Conservation (phyloP, 2,888 invertebrate genomes). For the Lithophane socia region DNA sequence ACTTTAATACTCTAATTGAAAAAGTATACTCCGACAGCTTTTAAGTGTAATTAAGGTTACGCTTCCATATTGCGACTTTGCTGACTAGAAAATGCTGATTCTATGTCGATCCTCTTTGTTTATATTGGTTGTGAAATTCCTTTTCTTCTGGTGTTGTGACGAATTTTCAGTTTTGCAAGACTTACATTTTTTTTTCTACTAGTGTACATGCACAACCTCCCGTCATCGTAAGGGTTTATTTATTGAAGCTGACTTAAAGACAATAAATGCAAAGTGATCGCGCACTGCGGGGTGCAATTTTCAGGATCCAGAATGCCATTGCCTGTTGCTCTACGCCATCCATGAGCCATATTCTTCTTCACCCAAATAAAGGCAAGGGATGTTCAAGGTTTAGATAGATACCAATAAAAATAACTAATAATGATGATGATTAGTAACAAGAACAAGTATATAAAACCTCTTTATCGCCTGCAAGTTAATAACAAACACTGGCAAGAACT, state of each 20-base stretch:
- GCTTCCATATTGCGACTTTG: conserved; percentile 76
- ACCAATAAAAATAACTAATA: neutral
- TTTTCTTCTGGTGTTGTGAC: conserved; percentile 32
- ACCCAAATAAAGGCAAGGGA: neutral
- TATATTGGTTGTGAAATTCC: conserved; percentile 30
- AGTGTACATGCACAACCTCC: neutral
- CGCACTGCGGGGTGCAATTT: neutral
- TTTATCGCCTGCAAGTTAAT: neutral
- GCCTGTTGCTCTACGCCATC: conserved; percentile 32
- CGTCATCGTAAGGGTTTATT: neutral
- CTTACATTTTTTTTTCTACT: neutral
- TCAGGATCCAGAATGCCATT: neutral
- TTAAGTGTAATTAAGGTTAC: conserved; percentile 85
- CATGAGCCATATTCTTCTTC: neutral
- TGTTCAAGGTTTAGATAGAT: neutral
- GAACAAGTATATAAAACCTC: neutral
- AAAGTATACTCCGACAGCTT: conserved; percentile 89
- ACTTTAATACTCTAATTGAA: conserved; percentile 90
- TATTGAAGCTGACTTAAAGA: too few relatives aligned
- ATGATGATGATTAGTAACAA: neutral
- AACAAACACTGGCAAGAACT: conserved; percentile 4
- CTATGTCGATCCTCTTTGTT: conserved; percentile 54
- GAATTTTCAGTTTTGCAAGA: neutral
- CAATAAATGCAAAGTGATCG: neutral
- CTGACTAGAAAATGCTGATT: conserved; percentile 62